phyloP scores from a whole-genome alignment of 64 coral and sea anemone genomes.

The Actinia tenebrosa region DNA sequence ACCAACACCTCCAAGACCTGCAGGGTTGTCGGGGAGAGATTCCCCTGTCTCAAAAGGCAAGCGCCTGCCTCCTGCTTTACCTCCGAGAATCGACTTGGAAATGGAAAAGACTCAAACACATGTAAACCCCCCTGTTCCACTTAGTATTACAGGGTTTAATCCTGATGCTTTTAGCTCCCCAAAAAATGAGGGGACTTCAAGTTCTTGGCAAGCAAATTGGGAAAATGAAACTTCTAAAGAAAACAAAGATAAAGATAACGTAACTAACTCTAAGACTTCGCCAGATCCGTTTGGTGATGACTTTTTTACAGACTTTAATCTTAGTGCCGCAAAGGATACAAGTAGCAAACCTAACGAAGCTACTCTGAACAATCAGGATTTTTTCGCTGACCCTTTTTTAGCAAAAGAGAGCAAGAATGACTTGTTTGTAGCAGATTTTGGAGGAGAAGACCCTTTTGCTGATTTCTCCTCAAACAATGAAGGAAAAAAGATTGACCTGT shows the following conservation, averaged over 20 bases:
- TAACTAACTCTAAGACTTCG: conserved; percentile 13
- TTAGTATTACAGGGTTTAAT: not conserved
- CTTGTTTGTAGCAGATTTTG: conserved; percentile 39
- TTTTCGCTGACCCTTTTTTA: conserved; percentile 45
- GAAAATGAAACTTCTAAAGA: not conserved
- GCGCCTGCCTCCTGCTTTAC: conserved; percentile 53
- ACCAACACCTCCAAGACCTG: conserved; percentile 2
- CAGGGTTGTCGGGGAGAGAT: not conserved
- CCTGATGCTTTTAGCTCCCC: not conserved
- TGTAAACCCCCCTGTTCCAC: not conserved
- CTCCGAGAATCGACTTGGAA: conserved; percentile 69
- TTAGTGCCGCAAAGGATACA: not conserved
- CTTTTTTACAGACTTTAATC: conserved; percentile 81
- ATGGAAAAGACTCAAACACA: not conserved
- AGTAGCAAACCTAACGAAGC: not conserved
- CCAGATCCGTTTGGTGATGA: conserved; percentile 57
- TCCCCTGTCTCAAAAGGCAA: conserved; percentile 8
- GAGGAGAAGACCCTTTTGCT: conserved; percentile 59
- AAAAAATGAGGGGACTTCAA: conserved; percentile 20
- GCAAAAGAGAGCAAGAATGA: conserved; percentile 27
- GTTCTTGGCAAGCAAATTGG: not conserved
- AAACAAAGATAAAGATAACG: not conserved
- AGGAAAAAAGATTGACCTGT: conserved; percentile 9
- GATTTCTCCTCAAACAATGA: conserved; percentile 37
- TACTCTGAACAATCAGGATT: not conserved